Conservation (phyloP, 1,140 invertebrate genomes). For the Drosophila pectinifera region DNA sequence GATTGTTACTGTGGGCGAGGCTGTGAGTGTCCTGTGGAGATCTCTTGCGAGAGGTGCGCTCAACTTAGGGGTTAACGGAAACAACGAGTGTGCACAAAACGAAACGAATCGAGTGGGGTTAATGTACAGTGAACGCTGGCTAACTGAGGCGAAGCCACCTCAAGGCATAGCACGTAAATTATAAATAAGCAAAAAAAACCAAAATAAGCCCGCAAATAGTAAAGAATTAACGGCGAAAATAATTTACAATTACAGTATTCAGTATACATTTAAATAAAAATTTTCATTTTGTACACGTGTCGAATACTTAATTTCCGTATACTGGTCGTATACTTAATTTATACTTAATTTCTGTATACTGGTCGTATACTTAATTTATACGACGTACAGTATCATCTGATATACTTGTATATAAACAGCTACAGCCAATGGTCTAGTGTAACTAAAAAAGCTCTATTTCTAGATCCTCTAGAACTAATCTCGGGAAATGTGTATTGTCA, state of each 20-base stretch:
- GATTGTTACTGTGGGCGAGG: constrained; percentile 1
- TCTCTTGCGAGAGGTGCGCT: constrained; percentile 30
- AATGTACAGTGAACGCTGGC: constrained; percentile 29
- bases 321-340: constrained; percentile 3
- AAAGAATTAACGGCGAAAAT: background rate
- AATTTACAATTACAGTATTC: background rate
- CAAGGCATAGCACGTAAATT: background rate
- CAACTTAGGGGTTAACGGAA: constrained; percentile 26
- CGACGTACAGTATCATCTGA: no score
- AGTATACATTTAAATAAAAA: background rate
- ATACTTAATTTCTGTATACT: background rate
- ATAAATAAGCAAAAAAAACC: background rate
- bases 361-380: constrained; percentile 1
- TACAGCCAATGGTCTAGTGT: constrained; percentile 9
- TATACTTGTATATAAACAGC: background rate
- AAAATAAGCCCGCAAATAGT: background rate
- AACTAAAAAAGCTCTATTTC: background rate
- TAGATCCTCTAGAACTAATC: background rate
- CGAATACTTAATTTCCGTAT: background rate
- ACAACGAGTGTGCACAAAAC: constrained; percentile 27
- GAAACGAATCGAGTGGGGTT: constrained; percentile 9
- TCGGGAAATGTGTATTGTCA: background rate
- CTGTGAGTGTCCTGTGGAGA: constrained; percentile 7
- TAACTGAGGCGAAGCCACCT: background rate
- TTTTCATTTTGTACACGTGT: constrained; percentile 3